A percentile compares a stretch with the other conserved stretches of the same genome.
Evolutionary conservation across 2,888 invertebrate genomes (phyloP).

Genomic region (Drosophila conformis): DNA sequence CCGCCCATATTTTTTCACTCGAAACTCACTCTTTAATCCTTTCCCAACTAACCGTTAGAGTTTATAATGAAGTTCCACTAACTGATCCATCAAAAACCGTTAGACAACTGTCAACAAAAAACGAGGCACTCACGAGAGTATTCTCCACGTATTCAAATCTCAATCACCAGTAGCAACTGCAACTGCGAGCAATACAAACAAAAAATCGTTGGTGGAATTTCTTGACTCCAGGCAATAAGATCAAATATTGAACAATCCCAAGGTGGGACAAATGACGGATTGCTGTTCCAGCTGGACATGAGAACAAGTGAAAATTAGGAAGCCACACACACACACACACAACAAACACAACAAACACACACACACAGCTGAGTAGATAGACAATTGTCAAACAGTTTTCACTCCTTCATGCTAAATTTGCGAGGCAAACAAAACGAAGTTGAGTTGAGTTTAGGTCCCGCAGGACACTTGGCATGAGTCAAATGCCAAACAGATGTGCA

Average conservation of each 20-base stretch:
- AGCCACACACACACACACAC: constrained; percentile 17
- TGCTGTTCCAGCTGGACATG: constrained; percentile 37
- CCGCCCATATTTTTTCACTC: not conserved
- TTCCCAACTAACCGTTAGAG: constrained; percentile 23
- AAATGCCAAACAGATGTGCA: constrained; percentile 49
- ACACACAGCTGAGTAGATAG: not conserved
- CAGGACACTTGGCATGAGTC: constrained; percentile 59
- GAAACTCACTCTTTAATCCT: constrained; percentile 11
- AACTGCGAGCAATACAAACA: constrained; percentile 23
- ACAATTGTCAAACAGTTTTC: constrained; percentile 71
- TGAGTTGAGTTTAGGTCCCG: constrained; percentile 45
- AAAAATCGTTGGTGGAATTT: constrained; percentile 22
- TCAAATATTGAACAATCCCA: constrained; percentile 75
- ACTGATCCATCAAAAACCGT: constrained; percentile 68
- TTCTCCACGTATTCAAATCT: constrained; percentile 37
- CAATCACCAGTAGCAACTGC: constrained; percentile 51
- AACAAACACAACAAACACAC: constrained; percentile 4
- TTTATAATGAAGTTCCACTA: constrained; percentile 54
- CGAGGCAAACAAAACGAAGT: constrained; percentile 59
- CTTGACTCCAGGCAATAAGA: constrained; percentile 39
- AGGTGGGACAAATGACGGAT: constrained; percentile 63
- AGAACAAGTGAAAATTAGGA: constrained; percentile 66
- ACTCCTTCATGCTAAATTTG: constrained; percentile 81
- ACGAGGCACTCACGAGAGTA: constrained; percentile 17
- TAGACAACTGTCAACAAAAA: constrained; percentile 69